Conservation (phyloP, 2,888 invertebrate genomes). For the Gibbula magus region DNA sequence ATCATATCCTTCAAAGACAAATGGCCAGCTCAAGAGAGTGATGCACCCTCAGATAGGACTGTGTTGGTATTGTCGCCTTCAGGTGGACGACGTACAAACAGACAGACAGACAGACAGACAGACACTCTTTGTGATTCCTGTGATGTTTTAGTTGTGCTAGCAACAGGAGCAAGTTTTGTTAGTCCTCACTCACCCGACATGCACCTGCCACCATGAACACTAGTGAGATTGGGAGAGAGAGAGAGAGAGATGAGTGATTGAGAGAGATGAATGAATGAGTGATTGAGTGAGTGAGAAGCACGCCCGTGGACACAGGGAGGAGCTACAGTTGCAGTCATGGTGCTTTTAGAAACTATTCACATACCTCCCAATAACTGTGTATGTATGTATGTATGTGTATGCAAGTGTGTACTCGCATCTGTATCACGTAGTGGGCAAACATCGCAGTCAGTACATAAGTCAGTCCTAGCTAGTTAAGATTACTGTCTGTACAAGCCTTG, state of each 20-base stretch:
- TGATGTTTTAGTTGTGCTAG: conserved; percentile 15
- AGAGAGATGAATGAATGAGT: background rate
- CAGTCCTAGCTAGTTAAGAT: no score
- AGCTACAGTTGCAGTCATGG: background rate
- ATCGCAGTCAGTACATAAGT: no score
- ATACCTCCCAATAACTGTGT: background rate
- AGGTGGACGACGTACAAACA: no score
- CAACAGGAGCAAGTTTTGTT: background rate
- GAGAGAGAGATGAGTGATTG: background rate
- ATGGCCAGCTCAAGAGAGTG: conserved; percentile 5
- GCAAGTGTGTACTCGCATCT: no score
- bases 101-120: background rate
- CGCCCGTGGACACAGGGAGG: background rate
- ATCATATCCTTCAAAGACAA: background rate
- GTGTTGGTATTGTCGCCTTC: background rate
- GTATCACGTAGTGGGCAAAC: no score
- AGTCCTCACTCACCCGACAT: background rate
- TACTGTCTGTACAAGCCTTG: no score
- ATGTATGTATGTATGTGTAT: no score
- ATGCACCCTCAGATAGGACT: background rate
- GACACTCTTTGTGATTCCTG: background rate
- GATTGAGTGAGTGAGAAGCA: background rate
- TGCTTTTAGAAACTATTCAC: background rate
- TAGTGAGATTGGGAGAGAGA: background rate
- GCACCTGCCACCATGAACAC: conserved; percentile 1